Evolutionary conservation across 2,113 vertebrate genomes (phyloP), one percentile per base, ranked within the genome.

Genomic region (Philantomba maxwellii): DNA sequence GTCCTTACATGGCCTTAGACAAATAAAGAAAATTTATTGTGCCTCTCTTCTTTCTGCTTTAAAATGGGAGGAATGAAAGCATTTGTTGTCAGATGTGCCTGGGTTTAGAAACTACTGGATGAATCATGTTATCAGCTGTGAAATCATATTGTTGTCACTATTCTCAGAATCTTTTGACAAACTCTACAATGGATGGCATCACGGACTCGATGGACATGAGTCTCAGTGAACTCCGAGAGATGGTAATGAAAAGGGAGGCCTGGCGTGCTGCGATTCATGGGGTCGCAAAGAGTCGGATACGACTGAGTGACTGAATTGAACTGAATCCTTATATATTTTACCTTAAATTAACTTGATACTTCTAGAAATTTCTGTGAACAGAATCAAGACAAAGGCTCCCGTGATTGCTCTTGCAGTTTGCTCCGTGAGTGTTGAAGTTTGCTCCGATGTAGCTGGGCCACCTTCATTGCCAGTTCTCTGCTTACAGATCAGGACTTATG

Each of bases 401-500:
- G 0, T 75, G 21, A 25, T 25, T 43, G 23, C 33, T n/a, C 57
- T 58, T 58, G 57, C 25, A 58, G 57, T 58, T 28, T 58, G 57
- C 25, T 58, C 23, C 1, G 0, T 11, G 9, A 57, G 55, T 58
- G 23, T 64, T 64, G 30, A n/a, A 33, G 62, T 64, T 64, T 33
- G 30, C 62, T 66, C 62, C 0, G 7, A 19, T 36, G 64, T n/a
- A 19, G 23, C 11, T 43, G 6, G 33, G 19, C 33, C 16, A 26
- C 25, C 33, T 75, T 75, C 39, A 45, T 75, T 14, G 25, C 16
- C 64, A 36, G 16, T 66, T 75, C 39, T 45, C 73, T 75, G 73
- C 39, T 45, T 75, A 13, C 13, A 6, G 23, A 7, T 26, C 23
- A 26, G 39, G 73, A 75, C 6, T 0, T 0, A 75, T 43, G 2